Base-by-base conservation (phyloP, 2,888 invertebrate species). In the Caradrina kadenii region DNA sequence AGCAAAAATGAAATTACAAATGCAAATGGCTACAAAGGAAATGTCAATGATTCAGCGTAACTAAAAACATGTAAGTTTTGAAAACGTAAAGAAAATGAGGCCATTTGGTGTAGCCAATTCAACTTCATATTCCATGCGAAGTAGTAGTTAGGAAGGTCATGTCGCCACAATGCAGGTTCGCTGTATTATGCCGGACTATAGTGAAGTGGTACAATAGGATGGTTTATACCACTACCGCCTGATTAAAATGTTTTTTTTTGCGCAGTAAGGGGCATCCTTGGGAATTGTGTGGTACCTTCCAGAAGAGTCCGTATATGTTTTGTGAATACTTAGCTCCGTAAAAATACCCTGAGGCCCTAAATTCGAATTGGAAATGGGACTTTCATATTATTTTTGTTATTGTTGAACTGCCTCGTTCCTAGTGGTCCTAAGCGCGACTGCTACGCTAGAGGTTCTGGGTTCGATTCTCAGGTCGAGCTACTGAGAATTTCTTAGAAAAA, bases 41-140 rank as follows among this genome's bases (percentile, higher is more conserved):
- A 67, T 42, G 10, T 50, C n/a, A 52, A 52, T 69, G 56, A 75
- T 68, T 76, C 69, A 61, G 58, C 58, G 26, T 26, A 48, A 61
- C 50, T 39, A 21, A 63, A 62, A 73, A 66, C 35, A 54, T 50
- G 63, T 49, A 63, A 58, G 22, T 69, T 61, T 49, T 26, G 42
- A 76, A 69, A 17, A 17, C 69, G 50, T 63, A 65, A 65, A 73
- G 66, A 53, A 60, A 83, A 75, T 69, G 39, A 73, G 54, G 61
- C 69, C 31, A 49, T 65, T 65, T 26, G 21, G 50, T 66, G 61
- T 22, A 39, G 22, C 42, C 15, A 54, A 76, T 64, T 63, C 52
- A 54, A 31, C 50, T 22, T 55, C 11, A 64, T 74, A 71, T 73
- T 54, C 45, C 60, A 77, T 68, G 81, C 65, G 39, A 66, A 64